Percentiles rank a stretch among this genome's conserved stretches.
Evolutionary conservation across 2,113 vertebrate genomes (phyloP).

Genomic region (Nothoprocta perdicaria): DNA sequence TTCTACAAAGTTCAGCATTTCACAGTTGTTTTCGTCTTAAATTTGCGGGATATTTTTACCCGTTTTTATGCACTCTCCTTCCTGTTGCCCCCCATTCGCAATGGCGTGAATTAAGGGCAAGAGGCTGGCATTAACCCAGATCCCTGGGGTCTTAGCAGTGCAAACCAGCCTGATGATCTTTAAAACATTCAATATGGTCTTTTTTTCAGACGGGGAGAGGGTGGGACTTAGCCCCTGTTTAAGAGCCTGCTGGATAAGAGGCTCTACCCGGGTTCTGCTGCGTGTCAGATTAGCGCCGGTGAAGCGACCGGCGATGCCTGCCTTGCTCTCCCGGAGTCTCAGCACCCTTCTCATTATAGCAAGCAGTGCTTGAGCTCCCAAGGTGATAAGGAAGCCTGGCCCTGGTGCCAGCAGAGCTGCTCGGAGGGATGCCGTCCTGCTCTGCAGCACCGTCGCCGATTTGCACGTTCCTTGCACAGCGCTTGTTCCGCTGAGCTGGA

Average conservation of each 20-base stretch:
- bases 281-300: background rate
- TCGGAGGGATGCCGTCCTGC: conserved; percentile 8
- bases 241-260: background rate
- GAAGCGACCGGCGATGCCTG: background rate
- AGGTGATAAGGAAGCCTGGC: conserved; percentile 21
- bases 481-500: conserved; percentile 1
- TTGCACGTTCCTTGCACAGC: conserved; percentile 18
- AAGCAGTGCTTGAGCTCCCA: background rate
- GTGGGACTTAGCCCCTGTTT: background rate
- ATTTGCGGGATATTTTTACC: background rate
- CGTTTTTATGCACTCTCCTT: background rate
- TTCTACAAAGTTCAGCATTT: conserved; percentile 8
- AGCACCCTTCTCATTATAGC: conserved; percentile 46
- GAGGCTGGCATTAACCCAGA: background rate
- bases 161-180: background rate
- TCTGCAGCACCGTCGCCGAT: conserved; percentile 6
- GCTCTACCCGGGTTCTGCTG: background rate
- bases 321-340: conserved; percentile 15
- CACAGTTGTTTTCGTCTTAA: background rate
- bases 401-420: conserved; percentile 22
- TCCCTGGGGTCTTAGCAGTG: background rate
- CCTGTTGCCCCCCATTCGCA: background rate
- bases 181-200: background rate
- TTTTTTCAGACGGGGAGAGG: background rate
- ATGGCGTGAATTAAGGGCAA: background rate